Conservation (phyloP, 1,140 invertebrate genomes). For the Drosophila lacteicornis region DNA sequence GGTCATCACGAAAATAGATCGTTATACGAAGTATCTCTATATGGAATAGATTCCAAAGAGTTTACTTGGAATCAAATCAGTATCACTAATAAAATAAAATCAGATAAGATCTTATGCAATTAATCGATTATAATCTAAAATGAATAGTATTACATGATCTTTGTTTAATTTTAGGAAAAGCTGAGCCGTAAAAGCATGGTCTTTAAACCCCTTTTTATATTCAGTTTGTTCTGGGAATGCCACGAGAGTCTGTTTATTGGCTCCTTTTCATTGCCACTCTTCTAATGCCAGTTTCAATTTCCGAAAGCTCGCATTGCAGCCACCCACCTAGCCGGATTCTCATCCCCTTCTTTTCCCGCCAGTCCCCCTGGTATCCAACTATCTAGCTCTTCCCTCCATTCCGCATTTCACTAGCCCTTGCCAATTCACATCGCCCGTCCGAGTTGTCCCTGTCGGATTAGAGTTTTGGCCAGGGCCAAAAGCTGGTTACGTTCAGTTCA, state of each 20-base stretch:
- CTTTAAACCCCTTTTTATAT: slow-evolving; percentile 17
- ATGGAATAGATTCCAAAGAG: background rate
- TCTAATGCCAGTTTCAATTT: slow-evolving; percentile 55
- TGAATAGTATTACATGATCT: too few relatives aligned
- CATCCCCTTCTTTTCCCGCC: background rate
- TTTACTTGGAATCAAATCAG: background rate
- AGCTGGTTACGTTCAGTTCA: slow-evolving; percentile 49
- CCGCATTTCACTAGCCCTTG: slow-evolving; percentile 31
- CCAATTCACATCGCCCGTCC: slow-evolving; percentile 47
- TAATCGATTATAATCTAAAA: too few relatives aligned
- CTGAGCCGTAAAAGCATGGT: background rate
- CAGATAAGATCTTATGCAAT: too few relatives aligned
- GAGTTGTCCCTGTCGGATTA: slow-evolving; percentile 52
- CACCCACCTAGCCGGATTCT: slow-evolving; percentile 32
- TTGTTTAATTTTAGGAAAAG: background rate
- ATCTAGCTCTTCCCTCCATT: background rate
- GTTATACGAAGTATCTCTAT: background rate
- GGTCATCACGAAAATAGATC: slow-evolving; percentile 38
- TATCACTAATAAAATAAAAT: background rate
- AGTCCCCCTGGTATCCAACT: slow-evolving; percentile 3
- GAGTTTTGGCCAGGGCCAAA: slow-evolving; percentile 52
- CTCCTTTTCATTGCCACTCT: slow-evolving; percentile 32
- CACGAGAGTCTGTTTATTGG: slow-evolving; percentile 19
- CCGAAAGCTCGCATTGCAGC: slow-evolving; percentile 38
- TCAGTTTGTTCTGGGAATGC: slow-evolving; percentile 24